Evolutionary conservation across 2,888 invertebrate species (phyloP), one percentile per base, ranked within the genome.

Genomic region (Notodonta dromedarius): DNA sequence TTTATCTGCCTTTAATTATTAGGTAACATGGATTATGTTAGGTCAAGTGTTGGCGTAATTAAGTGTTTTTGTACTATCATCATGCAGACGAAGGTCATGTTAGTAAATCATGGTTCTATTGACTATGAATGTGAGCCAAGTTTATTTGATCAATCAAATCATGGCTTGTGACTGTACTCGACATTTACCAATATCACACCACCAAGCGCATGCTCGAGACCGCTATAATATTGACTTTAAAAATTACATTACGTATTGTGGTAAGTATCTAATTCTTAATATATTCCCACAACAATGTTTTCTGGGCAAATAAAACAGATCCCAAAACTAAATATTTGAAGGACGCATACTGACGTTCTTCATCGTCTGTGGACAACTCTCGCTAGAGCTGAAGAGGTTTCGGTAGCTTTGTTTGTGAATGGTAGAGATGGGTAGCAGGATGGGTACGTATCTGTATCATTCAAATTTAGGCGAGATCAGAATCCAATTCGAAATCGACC

Each of bases 241-340:
- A 61, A 57, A 66, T 74, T 63, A 74, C 55, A 62, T 54, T 62
- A 46, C 40, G 35, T 57, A 56, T 52, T 51, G 57, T 55, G 57
- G 57, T 66, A 24, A 24, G 24, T 24, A 63, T 53, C 14, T 57
- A 44, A 48, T 12, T 42, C 50, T 63, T 12, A 32, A 61, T 57
- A 58, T 51, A 57, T 54, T 57, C 57, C 56, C 50, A 60, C 59
- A 55, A 57, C 14, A 51, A 42, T 74, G 61, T 71, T 60, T 64
- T 62, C 61, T 64, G 56, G 69, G 69, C 60, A 71, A 69, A 71
- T 71, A 62, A 67, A 73, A 76, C 74, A 58, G 56, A 67, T 65
- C 56, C 61, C 58, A 60, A 32, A 67, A 59, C 66, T 63, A 71
- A 66, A 71, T 62, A 69, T 65, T 60, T 61, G 59, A 52, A 44